Evolutionary conservation across 2,888 invertebrate genomes (phyloP), one percentile per base, ranked within the genome.

Genomic region (Nebria brevicollis): DNA sequence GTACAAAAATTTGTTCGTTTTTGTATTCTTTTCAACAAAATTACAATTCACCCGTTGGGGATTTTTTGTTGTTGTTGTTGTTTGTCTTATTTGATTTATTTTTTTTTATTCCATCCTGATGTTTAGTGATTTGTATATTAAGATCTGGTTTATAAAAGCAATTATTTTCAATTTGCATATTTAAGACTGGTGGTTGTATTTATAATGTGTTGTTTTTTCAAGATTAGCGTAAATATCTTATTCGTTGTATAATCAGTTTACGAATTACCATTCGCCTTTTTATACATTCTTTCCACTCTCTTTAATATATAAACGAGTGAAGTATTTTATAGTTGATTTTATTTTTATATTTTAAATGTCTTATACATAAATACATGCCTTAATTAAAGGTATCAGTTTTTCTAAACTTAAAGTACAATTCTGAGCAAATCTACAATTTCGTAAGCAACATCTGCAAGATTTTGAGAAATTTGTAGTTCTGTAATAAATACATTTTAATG

Each of bases 131-230:
- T 34, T 54, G 54, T 54, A 54, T 54, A 54, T 11, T 8, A 54
- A 11, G 54, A 11, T 8, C 54, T 54, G 13, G 13, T 54, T 11
- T 54, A 54, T 54, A 54, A 54, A 54, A 7, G 13, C 54, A 54
- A 54, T 54, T 54, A 8, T 54, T 54, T 54, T 54, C 0, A 54
- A 54, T 54, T 54, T 54, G 54, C 54, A 54, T 34, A 34, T 54
- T 54, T 13, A 8, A 13, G 8, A 54, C 8, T 54, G 54, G 54
- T 54, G 54, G 54, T 54, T 54, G 54, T 54, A 54, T 54, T 54
- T 54, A 54, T 54, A 54, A 54, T 54, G 73, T 74, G 42, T 78
- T 78, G 78, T 80, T 80, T 80, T 75, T 72, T 75, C 34, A 75
- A 70, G 80, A 80, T 72, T 75, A 75, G 72, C 25, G 75, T 10